phyloP scores from a whole-genome alignment of 2,797 vertebrate genomes.

The Percopsis omiscomaycus region DNA sequence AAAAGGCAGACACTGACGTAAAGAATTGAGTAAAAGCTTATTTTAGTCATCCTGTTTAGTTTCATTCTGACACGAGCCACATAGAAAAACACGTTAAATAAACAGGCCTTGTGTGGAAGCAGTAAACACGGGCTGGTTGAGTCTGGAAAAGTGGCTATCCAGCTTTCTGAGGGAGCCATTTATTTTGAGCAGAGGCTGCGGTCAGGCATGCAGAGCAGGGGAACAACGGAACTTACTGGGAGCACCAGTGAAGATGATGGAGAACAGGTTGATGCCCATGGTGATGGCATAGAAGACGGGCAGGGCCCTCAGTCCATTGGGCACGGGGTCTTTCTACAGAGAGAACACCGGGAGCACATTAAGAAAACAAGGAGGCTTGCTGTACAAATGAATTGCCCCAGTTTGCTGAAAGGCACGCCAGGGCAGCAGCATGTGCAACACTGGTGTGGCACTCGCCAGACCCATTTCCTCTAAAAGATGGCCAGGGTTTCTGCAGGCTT shows the following conservation, averaged over 20 bases:
- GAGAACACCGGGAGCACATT: conserved; percentile 25
- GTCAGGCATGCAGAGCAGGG: conserved; percentile 60
- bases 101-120: conserved; percentile 65
- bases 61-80: conserved; percentile 69
- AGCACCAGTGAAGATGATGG: conserved; percentile 92
- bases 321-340: conserved; percentile 90
- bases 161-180: conserved; percentile 67
- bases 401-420: conserved; percentile 19
- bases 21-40: conserved; percentile 67
- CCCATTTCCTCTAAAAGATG: too few species aligned
- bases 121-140: conserved; percentile 68
- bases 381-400: background rate
- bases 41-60: conserved; percentile 70
- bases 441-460: too few species aligned
- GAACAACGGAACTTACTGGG: conserved; percentile 86
- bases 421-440: too few species aligned
- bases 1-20: conserved; percentile 67
- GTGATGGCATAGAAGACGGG: conserved; percentile 94
- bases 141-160: conserved; percentile 67
- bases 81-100: conserved; percentile 71
- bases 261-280: conserved; percentile 94
- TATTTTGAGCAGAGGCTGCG: conserved; percentile 69
- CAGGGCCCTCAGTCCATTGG: conserved; percentile 91
- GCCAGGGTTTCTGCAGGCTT: too few species aligned
- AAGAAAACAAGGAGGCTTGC: conserved; percentile 16